Evolutionary conservation across 2,797 vertebrate species (phyloP).

Genomic region (Gephyroberyx darwinii): DNA sequence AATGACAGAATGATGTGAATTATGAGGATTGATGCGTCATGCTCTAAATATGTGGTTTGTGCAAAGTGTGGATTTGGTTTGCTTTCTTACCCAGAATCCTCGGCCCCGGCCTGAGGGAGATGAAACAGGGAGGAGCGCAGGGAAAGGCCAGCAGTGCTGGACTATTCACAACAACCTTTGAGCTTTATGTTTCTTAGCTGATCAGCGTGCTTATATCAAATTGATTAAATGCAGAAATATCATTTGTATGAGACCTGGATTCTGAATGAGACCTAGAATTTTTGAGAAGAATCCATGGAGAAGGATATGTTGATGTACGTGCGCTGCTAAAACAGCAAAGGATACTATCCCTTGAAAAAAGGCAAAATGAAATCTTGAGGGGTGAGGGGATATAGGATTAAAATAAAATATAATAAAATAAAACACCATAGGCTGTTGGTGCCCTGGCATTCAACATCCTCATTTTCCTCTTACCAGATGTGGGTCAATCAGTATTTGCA

Average conservation of each 20-base stretch:
- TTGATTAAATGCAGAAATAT: neutral
- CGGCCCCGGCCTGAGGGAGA: constrained; percentile 37
- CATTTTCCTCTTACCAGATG: constrained; percentile 24
- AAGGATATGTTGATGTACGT: neutral
- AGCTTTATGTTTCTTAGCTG: constrained; percentile 6
- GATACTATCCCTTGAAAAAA: neutral
- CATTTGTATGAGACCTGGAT: neutral
- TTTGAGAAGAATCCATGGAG: neutral
- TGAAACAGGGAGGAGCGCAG: constrained; percentile 37
- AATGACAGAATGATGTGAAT: constrained; percentile 68
- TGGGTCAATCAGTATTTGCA: neutral
- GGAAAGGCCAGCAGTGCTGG: constrained; percentile 17
- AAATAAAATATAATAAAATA: constrained; percentile 23
- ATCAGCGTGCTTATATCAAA: constrained; percentile 10
- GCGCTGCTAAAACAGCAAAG: neutral
- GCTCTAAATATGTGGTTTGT: constrained; percentile 68
- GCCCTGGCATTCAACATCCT: constrained; percentile 63
- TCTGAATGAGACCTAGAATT: neutral
- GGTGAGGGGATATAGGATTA: neutral
- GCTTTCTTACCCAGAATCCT: constrained; percentile 44
- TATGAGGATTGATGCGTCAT: constrained; percentile 62
- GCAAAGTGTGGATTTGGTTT: constrained; percentile 52
- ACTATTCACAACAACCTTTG: constrained; percentile 14
- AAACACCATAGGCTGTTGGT: constrained; percentile 1
- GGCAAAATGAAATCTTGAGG: neutral